These are phyloP conservation scores for Eulemur rufifrons DNA, from an alignment of 2,113 vertebrate genomes.

Conservation along the genomic window DNA sequence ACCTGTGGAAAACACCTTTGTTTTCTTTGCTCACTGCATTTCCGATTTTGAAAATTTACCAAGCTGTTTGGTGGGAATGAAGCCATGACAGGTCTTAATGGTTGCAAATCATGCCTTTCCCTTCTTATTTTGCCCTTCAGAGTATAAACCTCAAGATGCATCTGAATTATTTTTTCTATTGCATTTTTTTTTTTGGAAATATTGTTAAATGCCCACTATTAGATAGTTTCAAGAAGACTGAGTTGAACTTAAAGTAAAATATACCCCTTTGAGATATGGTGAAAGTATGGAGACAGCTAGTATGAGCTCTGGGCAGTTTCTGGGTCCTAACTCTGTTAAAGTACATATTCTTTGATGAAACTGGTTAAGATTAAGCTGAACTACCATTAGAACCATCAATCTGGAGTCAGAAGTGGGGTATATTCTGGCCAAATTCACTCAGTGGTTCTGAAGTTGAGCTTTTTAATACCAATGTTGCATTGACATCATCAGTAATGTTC, in stretches of 20 bases:
- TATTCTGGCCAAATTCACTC: not conserved
- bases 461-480: not conserved
- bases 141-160: not conserved
- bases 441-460: not conserved
- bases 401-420: not conserved
- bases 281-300: not conserved
- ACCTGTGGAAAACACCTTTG: not conserved
- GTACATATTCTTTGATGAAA: not conserved
- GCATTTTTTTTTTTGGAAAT: not conserved
- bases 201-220: not conserved
- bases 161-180: not conserved
- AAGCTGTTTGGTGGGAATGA: not conserved
- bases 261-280: not conserved
- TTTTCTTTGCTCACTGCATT: not conserved
- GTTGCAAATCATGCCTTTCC: not conserved
- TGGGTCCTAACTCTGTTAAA: not conserved
- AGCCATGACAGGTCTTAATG: not conserved
- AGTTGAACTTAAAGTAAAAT: slow-evolving; percentile 1
- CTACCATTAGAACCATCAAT: not conserved
- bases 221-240: not conserved
- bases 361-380: not conserved
- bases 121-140: not conserved
- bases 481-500: not conserved
- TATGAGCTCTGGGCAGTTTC: not conserved
- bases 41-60: not conserved